phyloP scores from a whole-genome alignment of 2,888 invertebrate genomes.

The Altica lythri region DNA sequence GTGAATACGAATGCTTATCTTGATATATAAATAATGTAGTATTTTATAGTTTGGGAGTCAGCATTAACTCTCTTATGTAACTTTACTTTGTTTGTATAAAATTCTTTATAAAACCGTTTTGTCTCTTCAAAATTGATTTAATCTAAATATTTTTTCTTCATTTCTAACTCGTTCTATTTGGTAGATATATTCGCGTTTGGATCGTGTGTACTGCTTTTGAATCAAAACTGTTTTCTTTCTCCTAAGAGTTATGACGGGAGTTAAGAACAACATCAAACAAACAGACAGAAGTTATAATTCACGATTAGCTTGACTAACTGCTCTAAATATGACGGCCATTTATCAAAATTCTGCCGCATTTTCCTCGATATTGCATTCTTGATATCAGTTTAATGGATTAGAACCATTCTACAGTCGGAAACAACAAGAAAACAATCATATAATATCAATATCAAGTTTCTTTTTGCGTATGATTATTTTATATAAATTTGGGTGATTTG shows the following conservation, averaged over 20 bases:
- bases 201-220: constrained; percentile 20
- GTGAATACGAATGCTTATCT: too few relatives aligned
- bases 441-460: too few relatives aligned
- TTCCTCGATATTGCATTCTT: constrained; percentile 16
- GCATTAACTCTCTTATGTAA: too few relatives aligned
- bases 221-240: constrained; percentile 45
- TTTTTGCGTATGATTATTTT: neutral
- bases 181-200: too few relatives aligned
- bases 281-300: constrained; percentile 57
- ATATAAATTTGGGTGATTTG: neutral
- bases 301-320: constrained; percentile 56
- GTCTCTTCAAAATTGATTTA: too few relatives aligned
- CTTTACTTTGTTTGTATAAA: too few relatives aligned
- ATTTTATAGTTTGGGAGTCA: too few relatives aligned
- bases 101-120: too few relatives aligned
- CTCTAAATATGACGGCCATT: constrained; percentile 54
- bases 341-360: constrained; percentile 45
- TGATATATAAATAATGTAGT: too few relatives aligned
- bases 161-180: too few relatives aligned
- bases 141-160: too few relatives aligned
- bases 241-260: constrained; percentile 45
- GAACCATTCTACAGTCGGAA: neutral
- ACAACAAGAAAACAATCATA: too few relatives aligned
- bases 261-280: constrained; percentile 54
- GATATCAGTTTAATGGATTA: neutral